Evolutionary conservation across 1,140 invertebrate genomes (phyloP).

Genomic region (Tetramorium simillimum): DNA sequence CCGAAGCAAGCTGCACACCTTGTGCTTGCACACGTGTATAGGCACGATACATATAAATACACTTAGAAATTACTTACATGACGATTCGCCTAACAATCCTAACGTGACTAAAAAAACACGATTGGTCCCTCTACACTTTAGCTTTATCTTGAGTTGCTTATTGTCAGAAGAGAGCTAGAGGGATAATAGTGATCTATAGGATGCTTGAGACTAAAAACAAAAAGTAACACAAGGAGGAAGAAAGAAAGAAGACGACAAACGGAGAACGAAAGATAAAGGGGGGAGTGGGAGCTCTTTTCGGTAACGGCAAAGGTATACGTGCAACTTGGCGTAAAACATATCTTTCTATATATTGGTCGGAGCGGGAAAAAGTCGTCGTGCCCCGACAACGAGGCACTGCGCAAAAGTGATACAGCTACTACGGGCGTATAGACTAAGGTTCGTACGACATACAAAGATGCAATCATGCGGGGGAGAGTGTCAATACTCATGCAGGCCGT

Average conservation of each 20-base stretch:
- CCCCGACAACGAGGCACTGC: background rate
- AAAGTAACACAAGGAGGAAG: background rate
- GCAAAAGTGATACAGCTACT: conserved; percentile 49
- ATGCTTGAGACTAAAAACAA: conserved; percentile 61
- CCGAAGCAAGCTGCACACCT: conserved; percentile 40
- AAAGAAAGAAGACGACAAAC: background rate
- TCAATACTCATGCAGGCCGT: conserved; percentile 65
- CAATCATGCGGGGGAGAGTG: conserved; percentile 62
- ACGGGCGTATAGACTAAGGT: conserved; percentile 43
- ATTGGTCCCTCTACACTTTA: conserved; percentile 86
- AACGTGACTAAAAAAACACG: conserved; percentile 77
- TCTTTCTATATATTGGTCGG: conserved; percentile 2
- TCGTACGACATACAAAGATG: conserved; percentile 52
- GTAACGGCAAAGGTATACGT: conserved; percentile 47
- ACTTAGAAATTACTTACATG: conserved; percentile 73
- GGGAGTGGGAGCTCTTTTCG: conserved; percentile 40
- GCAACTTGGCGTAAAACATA: conserved; percentile 55
- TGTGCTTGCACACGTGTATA: conserved; percentile 60
- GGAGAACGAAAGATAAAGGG: background rate
- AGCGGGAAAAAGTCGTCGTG: background rate
- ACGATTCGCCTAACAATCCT: conserved; percentile 84
- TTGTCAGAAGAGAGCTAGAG: conserved; percentile 81
- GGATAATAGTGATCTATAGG: conserved; percentile 75
- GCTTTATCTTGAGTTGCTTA: conserved; percentile 85
- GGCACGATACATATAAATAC: conserved; percentile 44